Conservation (phyloP, 2,113 vertebrate species). For the Nothoprocta pentlandii region DNA sequence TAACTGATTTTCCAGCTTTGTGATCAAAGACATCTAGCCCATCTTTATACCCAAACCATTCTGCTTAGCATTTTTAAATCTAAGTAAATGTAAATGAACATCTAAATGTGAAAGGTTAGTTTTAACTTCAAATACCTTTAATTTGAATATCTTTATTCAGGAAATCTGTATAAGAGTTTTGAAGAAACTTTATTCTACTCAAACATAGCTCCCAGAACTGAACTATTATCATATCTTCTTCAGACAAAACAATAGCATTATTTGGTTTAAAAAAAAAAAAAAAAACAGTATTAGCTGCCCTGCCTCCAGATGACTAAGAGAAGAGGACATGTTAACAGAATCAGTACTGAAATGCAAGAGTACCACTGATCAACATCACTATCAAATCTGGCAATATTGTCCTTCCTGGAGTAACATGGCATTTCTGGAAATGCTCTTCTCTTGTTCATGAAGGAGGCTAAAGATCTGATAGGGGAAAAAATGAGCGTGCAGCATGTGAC, state of each 20-base stretch:
- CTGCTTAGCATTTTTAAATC: not conserved
- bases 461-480: conserved; percentile 8
- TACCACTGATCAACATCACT: not conserved
- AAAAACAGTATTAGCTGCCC: no score
- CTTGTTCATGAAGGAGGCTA: not conserved
- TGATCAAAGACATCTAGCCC: not conserved
- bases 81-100: not conserved
- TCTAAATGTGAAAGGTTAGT: not conserved
- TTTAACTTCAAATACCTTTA: not conserved
- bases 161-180: not conserved
- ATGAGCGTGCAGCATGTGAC: conserved; percentile 12
- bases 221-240: not conserved
- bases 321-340: not conserved
- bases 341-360: not conserved
- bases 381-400: not conserved
- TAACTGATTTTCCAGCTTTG: not conserved
- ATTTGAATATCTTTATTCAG: not conserved
- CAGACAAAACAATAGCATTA: not conserved
- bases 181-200: not conserved
- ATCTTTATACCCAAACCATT: not conserved
- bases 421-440: not conserved
- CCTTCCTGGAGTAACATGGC: not conserved
- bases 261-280: not conserved
- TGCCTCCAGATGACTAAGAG: not conserved
- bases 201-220: not conserved